Evolutionary conservation across 2,888 invertebrate species (phyloP).

Genomic region (Heliconius ethilla): DNA sequence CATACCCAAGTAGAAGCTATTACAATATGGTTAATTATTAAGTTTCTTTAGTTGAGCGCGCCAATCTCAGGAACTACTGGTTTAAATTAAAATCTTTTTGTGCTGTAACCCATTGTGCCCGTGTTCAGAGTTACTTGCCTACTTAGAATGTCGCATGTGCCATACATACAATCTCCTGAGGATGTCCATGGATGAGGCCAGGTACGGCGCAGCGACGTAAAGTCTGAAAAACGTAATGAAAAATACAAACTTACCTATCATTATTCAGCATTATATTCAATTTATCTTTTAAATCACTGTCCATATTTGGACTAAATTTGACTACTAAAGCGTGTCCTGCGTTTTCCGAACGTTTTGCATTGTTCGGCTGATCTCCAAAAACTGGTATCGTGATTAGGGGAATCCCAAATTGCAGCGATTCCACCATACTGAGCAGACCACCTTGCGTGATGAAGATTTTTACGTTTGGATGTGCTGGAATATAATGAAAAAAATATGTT

Average conservation of each 20-base stretch:
- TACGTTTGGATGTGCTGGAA: conserved; percentile 55
- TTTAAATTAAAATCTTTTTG: too few species aligned
- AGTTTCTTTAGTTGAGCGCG: too few species aligned
- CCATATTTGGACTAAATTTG: conserved; percentile 50
- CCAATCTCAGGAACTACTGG: too few species aligned
- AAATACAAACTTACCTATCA: conserved; percentile 49
- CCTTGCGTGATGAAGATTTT: conserved; percentile 58
- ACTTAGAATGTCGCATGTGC: too few species aligned
- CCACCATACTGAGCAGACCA: conserved; percentile 55
- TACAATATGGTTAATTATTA: too few species aligned
- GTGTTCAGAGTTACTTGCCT: too few species aligned
- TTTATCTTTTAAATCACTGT: conserved; percentile 49
- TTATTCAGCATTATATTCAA: conserved; percentile 55
- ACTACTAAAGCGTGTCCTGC: conserved; percentile 56
- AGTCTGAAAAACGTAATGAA: too few species aligned
- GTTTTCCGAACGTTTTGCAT: conserved; percentile 53
- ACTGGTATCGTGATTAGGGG: conserved; percentile 63
- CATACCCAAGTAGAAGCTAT: too few species aligned
- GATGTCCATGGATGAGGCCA: too few species aligned
- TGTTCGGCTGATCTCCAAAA: conserved; percentile 64
- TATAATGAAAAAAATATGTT: not conserved
- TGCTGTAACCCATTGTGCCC: too few species aligned
- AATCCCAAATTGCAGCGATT: conserved; percentile 57
- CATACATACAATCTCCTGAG: too few species aligned
- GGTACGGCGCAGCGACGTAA: too few species aligned